Percentiles rank a stretch among this genome's conserved stretches.
phyloP scores from a whole-genome alignment of 2,113 vertebrate species.

The Smithornis capensis region DNA sequence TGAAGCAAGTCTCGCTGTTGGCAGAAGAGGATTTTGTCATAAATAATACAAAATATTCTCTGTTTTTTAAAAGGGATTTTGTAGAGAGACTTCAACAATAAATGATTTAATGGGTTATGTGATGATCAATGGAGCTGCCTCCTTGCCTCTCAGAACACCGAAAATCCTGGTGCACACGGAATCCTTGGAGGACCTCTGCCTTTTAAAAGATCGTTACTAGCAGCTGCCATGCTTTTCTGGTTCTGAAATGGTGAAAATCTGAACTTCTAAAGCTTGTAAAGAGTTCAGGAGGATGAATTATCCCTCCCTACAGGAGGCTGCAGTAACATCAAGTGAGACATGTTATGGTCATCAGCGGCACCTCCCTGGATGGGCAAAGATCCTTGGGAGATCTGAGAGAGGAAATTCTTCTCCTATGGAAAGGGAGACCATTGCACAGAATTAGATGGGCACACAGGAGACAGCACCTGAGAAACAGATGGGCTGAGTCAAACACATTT shows the following conservation, averaged over 20 bases:
- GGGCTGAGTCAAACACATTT: neutral
- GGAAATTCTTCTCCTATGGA: neutral
- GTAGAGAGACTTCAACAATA: slow-evolving; percentile 22
- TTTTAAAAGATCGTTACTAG: neutral
- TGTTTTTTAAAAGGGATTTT: slow-evolving; percentile 45
- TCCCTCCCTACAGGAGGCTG: neutral
- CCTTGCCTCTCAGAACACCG: neutral
- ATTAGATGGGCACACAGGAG: neutral
- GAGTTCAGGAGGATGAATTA: neutral
- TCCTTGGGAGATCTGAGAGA: neutral
- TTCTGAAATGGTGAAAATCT: neutral
- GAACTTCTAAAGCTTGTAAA: neutral
- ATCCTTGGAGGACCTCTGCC: neutral
- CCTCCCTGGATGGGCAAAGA: neutral
- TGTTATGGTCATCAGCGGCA: neutral
- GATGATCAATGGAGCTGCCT: slow-evolving; percentile 1
- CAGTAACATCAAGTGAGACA: neutral
- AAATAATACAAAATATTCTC: slow-evolving; percentile 57
- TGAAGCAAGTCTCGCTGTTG: slow-evolving; percentile 7
- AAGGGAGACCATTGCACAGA: neutral
- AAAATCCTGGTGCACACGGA: neutral
- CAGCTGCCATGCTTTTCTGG: neutral
- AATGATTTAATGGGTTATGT: slow-evolving; percentile 38
- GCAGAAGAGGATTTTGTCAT: slow-evolving; percentile 49
- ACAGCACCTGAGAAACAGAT: neutral